phyloP scores from a whole-genome alignment of 1,140 invertebrate genomes.

The Hyphantria cunea region DNA sequence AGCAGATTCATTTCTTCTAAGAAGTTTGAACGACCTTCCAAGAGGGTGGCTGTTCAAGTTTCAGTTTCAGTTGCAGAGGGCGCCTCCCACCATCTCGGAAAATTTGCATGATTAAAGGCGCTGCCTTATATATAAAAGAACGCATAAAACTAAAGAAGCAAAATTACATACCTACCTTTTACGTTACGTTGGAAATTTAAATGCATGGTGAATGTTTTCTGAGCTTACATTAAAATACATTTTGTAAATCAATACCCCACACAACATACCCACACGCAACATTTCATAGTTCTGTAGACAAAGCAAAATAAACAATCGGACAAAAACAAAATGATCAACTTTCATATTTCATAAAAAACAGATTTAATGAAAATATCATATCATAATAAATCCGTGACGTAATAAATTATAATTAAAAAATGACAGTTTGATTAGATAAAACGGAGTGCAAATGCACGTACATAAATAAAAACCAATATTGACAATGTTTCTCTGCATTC shows the following conservation, averaged over 20 bases:
- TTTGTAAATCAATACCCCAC: no score
- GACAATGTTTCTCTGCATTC: slow-evolving; percentile 46
- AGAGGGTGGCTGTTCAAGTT: slow-evolving; percentile 63
- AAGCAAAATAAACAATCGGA: no score
- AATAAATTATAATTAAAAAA: no score
- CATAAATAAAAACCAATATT: slow-evolving; percentile 48
- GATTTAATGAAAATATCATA: no score
- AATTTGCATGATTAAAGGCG: slow-evolving; percentile 73
- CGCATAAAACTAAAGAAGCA: neutral
- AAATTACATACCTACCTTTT: slow-evolving; percentile 4
- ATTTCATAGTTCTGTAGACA: no score
- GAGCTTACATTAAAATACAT: no score
- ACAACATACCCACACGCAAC: no score
- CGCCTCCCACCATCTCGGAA: slow-evolving; percentile 57
- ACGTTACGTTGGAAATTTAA: neutral
- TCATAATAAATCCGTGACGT: no score
- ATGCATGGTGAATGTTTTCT: neutral
- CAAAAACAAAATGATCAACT: no score
- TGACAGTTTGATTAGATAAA: no score
- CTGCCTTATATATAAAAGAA: slow-evolving; percentile 48
- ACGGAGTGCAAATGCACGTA: neutral
- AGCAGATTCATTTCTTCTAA: slow-evolving; percentile 69
- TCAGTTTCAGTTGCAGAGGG: slow-evolving; percentile 62
- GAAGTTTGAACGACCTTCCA: slow-evolving; percentile 78
- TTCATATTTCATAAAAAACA: no score